Evolutionary conservation across 2,113 vertebrate genomes (phyloP).

Genomic region (Gnathonemus echidnorhynchus): DNA sequence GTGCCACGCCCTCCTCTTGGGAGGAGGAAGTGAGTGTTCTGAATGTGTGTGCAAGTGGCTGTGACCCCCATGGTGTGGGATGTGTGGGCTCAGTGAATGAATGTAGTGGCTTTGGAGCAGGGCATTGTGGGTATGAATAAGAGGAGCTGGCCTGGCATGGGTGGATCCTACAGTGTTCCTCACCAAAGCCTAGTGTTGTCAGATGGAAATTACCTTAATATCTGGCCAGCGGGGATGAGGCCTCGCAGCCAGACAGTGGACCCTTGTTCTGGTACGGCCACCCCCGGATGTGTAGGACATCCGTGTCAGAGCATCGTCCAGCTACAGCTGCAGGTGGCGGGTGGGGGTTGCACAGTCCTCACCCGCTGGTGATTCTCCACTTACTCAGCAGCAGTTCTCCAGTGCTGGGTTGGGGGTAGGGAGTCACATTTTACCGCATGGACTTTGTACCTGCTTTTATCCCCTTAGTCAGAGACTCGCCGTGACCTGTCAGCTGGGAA

Average conservation of each 20-base stretch:
- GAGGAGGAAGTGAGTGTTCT: not conserved
- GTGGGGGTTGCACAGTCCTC: not conserved
- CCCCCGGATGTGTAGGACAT: conserved; percentile 31
- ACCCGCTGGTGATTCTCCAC: not conserved
- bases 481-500: not conserved
- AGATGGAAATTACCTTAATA: conserved; percentile 47
- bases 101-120: not conserved
- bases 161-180: not conserved
- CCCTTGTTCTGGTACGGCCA: conserved; percentile 45
- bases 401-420: not conserved
- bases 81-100: not conserved
- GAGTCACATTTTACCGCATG: not conserved
- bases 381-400: not conserved
- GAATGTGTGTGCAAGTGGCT: not conserved
- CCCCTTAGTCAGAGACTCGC: not conserved
- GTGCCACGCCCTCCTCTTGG: not conserved
- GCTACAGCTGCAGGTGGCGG: not conserved
- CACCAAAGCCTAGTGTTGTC: not conserved
- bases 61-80: not conserved
- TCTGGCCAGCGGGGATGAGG: conserved; percentile 53
- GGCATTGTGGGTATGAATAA: not conserved
- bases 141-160: not conserved
- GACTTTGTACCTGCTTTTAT: not conserved
- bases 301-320: not conserved
- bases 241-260: conserved; percentile 50